These are phyloP conservation scores for Agelastica alni DNA, from an alignment of 2,888 invertebrate genomes.

Conservation along the genomic window DNA sequence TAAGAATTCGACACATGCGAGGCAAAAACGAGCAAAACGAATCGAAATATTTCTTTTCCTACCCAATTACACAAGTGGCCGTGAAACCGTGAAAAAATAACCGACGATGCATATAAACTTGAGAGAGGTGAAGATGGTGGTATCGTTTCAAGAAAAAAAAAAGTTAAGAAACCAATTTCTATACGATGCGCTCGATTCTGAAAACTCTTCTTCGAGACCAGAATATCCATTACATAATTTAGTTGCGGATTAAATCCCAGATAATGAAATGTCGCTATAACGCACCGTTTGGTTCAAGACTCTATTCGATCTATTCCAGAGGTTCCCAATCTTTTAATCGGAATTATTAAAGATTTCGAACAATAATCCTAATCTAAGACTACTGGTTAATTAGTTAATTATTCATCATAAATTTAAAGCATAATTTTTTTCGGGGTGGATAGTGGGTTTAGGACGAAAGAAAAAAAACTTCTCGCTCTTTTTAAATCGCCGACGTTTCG, in stretches of 20 bases:
- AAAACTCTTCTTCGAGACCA: slow-evolving; percentile 23
- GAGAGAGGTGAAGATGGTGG: not conserved
- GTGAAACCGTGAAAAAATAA: slow-evolving; percentile 27
- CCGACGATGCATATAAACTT: slow-evolving; percentile 24
- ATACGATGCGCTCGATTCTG: slow-evolving; percentile 18
- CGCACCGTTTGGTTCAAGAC: slow-evolving; percentile 4
- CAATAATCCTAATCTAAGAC: too few relatives aligned
- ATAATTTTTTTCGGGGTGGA: too few relatives aligned
- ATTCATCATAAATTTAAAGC: too few relatives aligned
- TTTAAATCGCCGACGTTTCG: too few relatives aligned
- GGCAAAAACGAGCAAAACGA: not conserved
- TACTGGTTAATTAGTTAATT: too few relatives aligned
- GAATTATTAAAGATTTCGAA: too few relatives aligned
- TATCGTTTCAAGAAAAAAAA: slow-evolving; percentile 14
- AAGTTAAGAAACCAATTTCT: slow-evolving; percentile 28
- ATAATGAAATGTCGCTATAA: slow-evolving; percentile 15
- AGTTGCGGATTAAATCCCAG: slow-evolving; percentile 22
- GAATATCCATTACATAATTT: slow-evolving; percentile 31
- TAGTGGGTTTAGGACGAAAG: too few relatives aligned
- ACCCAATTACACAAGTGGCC: slow-evolving; percentile 25
- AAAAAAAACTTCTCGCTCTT: too few relatives aligned
- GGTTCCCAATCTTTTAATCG: too few relatives aligned
- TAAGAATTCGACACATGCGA: slow-evolving; percentile 22
- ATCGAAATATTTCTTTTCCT: slow-evolving; percentile 16
- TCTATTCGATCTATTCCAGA: too few relatives aligned